phyloP scores from a whole-genome alignment of 2,888 invertebrate genomes.

The Steinernema carpocapsae region DNA sequence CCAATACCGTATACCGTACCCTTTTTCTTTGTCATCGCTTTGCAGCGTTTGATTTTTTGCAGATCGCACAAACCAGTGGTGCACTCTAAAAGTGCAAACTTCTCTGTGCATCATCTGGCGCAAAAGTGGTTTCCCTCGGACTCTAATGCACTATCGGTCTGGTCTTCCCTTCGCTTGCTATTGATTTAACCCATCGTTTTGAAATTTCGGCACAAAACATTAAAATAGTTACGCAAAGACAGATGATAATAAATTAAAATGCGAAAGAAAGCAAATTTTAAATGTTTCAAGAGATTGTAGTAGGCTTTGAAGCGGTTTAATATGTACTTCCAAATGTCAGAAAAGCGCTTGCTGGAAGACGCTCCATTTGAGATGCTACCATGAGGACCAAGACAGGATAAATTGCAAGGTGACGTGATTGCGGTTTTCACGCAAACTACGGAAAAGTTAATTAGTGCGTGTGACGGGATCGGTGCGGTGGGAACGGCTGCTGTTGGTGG shows the following conservation, averaged over 20 bases:
- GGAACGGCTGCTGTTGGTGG: neutral
- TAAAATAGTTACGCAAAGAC: neutral
- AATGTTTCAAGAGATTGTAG: neutral
- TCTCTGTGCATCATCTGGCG: constrained; percentile 22
- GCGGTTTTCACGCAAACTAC: neutral
- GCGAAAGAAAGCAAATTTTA: neutral
- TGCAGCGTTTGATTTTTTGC: constrained; percentile 18
- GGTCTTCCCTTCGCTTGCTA: neutral
- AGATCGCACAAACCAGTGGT: constrained; percentile 4
- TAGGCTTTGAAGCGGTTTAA: neutral
- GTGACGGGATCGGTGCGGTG: neutral
- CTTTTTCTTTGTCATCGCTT: neutral
- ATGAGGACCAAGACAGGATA: too few relatives aligned
- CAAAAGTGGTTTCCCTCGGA: constrained; percentile 13
- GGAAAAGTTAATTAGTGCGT: constrained; percentile 27
- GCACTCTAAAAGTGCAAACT: constrained; percentile 32
- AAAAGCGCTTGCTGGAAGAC: neutral
- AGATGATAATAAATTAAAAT: neutral
- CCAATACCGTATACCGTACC: neutral
- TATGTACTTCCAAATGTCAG: too few relatives aligned
- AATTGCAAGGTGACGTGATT: too few relatives aligned
- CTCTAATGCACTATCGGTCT: constrained; percentile 22
- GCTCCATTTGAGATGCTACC: neutral
- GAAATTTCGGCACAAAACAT: neutral
- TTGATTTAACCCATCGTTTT: neutral